Conservation (phyloP, 2,113 vertebrate genomes). For the Ranitomeya imitator region DNA sequence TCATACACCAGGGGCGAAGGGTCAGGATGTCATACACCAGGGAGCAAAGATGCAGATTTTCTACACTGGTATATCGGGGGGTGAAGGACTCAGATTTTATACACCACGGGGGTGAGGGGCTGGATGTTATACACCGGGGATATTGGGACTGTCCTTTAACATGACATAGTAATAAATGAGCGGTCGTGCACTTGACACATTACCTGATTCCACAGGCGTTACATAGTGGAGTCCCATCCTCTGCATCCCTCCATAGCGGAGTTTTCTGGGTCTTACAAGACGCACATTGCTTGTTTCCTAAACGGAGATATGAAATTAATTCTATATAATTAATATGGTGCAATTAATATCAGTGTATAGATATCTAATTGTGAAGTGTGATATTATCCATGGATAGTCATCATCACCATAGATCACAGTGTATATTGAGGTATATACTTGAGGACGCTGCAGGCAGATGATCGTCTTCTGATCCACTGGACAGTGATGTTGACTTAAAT, state of each 20-base stretch:
- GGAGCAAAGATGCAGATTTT: too few relatives aligned
- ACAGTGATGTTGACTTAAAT: slow-evolving; percentile 18
- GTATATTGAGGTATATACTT: background rate
- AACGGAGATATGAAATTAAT: background rate
- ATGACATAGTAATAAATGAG: too few relatives aligned
- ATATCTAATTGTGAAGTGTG: background rate
- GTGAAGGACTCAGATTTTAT: too few relatives aligned
- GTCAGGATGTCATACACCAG: too few relatives aligned
- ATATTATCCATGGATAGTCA: background rate
- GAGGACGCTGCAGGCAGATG: background rate
- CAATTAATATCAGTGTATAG: background rate
- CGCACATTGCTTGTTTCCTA: slow-evolving; percentile 79
- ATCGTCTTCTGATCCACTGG: slow-evolving; percentile 46
- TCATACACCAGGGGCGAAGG: too few relatives aligned
- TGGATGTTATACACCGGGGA: too few relatives aligned
- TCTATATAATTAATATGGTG: background rate
- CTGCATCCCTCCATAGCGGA: slow-evolving; percentile 88
- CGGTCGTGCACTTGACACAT: background rate
- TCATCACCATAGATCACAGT: background rate
- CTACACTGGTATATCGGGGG: too few relatives aligned
- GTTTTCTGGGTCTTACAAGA: slow-evolving; percentile 86
- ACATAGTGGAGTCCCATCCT: slow-evolving; percentile 88
- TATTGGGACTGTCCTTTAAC: background rate
- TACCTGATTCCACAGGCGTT: slow-evolving; percentile 93
- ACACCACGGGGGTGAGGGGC: too few relatives aligned